Evolutionary conservation across 2,797 vertebrate species (phyloP).

Genomic region (Coluber constrictor): DNA sequence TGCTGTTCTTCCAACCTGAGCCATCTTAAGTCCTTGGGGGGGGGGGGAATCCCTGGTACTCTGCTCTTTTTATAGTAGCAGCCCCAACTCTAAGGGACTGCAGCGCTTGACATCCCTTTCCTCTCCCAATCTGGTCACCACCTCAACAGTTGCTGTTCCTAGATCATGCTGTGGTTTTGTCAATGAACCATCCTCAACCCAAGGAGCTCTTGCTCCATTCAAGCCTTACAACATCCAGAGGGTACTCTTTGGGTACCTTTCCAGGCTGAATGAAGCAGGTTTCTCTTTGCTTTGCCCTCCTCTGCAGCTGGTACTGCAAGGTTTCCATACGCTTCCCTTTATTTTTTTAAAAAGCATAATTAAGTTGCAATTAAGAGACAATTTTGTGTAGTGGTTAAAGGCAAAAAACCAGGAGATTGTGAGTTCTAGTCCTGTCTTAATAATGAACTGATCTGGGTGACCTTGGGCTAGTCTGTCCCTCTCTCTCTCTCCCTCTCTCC

Average conservation of each 20-base stretch:
- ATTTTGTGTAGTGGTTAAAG: neutral
- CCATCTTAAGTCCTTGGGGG: neutral
- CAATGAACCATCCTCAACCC: neutral
- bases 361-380: neutral
- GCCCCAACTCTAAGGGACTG: neutral
- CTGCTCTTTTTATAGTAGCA: neutral
- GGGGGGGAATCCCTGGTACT: neutral
- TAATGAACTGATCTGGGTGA: neutral
- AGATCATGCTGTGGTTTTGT: neutral
- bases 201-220: neutral
- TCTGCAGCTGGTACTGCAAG: neutral
- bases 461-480: neutral
- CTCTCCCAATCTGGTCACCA: neutral
- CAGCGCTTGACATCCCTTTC: neutral
- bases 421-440: neutral
- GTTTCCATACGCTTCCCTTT: neutral
- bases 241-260: neutral
- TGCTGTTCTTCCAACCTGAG: neutral
- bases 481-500: too few species aligned
- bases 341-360: neutral
- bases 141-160: neutral
- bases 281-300: neutral
- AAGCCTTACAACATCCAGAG: neutral
- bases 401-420: neutral
- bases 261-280: neutral